Conservation (phyloP, 2,113 vertebrate genomes). For the Sander vitreus region DNA sequence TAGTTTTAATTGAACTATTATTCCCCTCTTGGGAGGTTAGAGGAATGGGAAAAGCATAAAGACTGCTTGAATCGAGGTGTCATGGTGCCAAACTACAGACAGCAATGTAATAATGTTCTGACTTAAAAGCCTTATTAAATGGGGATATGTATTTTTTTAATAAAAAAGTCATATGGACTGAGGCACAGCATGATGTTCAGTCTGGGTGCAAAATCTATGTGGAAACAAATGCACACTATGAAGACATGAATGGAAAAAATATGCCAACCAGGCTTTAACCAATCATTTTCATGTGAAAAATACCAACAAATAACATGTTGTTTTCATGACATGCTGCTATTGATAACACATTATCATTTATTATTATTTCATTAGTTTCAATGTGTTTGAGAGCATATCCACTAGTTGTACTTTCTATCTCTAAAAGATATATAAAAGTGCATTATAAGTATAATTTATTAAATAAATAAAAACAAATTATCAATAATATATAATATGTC, state of each 20-base stretch:
- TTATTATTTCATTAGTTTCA: neutral
- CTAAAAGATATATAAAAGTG: neutral
- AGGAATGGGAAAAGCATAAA: neutral
- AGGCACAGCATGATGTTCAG: slow-evolving; percentile 14
- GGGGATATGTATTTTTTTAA: neutral
- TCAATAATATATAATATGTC: neutral
- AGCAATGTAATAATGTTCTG: neutral
- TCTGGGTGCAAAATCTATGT: slow-evolving; percentile 35
- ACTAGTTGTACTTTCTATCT: neutral
- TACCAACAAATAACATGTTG: neutral
- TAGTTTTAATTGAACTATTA: slow-evolving; percentile 18
- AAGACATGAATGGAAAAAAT: slow-evolving; percentile 8
- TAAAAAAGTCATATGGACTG: slow-evolving; percentile 16
- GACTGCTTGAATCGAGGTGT: neutral
- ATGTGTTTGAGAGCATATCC: neutral
- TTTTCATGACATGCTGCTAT: neutral
- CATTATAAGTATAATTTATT: neutral
- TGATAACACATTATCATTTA: neutral
- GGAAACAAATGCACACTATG: neutral
- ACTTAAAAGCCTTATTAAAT: neutral
- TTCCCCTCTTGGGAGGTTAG: slow-evolving; percentile 7
- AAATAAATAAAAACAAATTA: neutral
- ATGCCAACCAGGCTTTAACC: slow-evolving; percentile 11
- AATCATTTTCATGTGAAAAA: slow-evolving; percentile 13
- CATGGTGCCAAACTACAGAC: neutral